Percentiles rank a stretch among this genome's conserved stretches.
These are phyloP conservation scores for Liasis olivaceus DNA, from an alignment of 2,797 vertebrate genomes.

Conservation along the genomic window DNA sequence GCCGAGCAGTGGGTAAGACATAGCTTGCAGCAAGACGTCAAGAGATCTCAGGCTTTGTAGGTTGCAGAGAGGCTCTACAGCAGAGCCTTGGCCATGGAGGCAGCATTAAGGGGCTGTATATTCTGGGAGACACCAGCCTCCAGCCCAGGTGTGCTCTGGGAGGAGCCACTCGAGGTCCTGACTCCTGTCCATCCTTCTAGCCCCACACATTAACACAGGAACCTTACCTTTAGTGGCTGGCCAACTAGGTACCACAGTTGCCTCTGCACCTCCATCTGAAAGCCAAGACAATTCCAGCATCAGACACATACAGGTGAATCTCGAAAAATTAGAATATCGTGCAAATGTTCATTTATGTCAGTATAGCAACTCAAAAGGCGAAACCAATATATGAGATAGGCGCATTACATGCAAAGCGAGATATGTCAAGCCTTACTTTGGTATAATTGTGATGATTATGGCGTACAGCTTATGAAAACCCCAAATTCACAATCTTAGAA, in stretches of 20 bases:
- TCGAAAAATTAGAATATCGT: no score
- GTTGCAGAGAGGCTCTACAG: not conserved
- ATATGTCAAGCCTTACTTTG: no score
- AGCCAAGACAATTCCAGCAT: not conserved
- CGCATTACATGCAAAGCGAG: no score
- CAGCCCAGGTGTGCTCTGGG: not conserved
- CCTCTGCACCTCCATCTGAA: not conserved
- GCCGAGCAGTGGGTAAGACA: not conserved
- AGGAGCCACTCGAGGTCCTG: not conserved
- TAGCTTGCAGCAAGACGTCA: not conserved
- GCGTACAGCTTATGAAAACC: no score
- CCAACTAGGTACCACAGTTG: not conserved
- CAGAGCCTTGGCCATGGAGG: no score
- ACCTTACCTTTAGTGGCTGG: not conserved
- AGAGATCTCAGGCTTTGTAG: not conserved
- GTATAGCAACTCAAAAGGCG: no score
- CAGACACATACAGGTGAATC: not conserved
- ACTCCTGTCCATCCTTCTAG: not conserved
- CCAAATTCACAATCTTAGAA: no score
- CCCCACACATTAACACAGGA: not conserved
- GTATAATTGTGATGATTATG: no score
- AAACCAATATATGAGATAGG: no score
- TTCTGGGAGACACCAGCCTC: no score
- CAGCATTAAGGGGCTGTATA: not conserved
- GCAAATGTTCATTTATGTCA: no score